Conservation (phyloP, 1,140 invertebrate species). For the Panulirus ornatus region DNA sequence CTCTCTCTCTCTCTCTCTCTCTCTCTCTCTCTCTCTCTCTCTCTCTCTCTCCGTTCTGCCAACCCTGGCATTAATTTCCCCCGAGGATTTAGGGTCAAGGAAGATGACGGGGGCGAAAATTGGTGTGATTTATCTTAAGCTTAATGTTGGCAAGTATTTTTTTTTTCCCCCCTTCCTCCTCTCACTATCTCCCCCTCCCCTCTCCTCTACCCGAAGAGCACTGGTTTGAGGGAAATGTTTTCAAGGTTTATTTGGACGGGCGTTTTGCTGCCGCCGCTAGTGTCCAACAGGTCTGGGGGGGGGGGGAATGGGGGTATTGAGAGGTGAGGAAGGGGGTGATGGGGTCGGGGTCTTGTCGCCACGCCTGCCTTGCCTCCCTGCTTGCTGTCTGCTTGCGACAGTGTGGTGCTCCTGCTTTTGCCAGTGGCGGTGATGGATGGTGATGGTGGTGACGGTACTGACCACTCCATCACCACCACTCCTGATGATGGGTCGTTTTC, state of each 20-base stretch:
- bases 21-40: slow-evolving; percentile 9
- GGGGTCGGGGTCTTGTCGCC: not conserved
- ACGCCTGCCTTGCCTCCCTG: not conserved
- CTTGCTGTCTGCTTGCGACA: too few species aligned
- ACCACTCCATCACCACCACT: too few species aligned
- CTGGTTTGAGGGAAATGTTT: not conserved
- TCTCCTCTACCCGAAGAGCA: not conserved
- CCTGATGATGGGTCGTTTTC: too few species aligned
- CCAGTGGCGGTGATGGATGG: too few species aligned
- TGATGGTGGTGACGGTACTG: too few species aligned
- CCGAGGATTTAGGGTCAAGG: slow-evolving; percentile 59
- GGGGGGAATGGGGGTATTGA: not conserved
- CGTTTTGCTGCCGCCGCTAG: not conserved
- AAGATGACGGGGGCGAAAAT: slow-evolving; percentile 43
- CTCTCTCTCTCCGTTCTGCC: slow-evolving; percentile 25
- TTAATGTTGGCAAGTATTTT: slow-evolving; percentile 15
- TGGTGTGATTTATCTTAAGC: slow-evolving; percentile 47
- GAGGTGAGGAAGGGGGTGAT: not conserved
- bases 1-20: not conserved
- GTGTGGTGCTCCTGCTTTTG: too few species aligned
- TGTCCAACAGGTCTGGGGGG: not conserved
- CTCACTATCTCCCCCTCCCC: not conserved
- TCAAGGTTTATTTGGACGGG: not conserved
- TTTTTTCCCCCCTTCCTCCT: not conserved
- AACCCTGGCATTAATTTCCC: slow-evolving; percentile 58